Base-by-base conservation (phyloP, 2,113 vertebrate genomes). In the Potamarius usumacintae region DNA sequence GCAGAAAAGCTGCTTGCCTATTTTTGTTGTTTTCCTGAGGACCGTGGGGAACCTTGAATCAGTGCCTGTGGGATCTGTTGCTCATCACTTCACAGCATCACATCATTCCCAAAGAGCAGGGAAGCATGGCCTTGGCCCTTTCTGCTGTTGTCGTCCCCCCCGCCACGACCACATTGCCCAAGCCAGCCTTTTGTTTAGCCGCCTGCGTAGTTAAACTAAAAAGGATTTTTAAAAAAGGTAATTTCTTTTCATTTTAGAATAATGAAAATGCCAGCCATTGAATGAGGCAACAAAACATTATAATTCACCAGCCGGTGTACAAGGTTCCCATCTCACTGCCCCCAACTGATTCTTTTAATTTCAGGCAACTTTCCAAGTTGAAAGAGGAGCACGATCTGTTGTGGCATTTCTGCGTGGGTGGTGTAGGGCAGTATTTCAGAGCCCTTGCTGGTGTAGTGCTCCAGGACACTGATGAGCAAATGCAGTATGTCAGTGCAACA, bases 81-180 rank as follows among this genome's bases (percentile, higher is more conserved):
- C 86, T 87, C 86, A 87, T 58, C 81, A 82, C 76, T 82, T 85
- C 85, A 63, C 86, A 89, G 84, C 82, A 84, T 89, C 83, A 67
- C 84, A 84, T 85, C 84, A 86, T 83, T 81, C 71, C 57, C 55
- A 80, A 60, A 74, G 42, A 71, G 82, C 78, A 34, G 81, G 83
- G 84, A 78, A 57, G 62, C 62, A 63, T 58, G 53, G 83, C 53
- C 60, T 77, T 69, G 42, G 72, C 53, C 52, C 34, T 60, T 25
- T 58, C 18, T 60, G 50, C 22, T 62, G 20, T 87, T 77, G 62
- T 20, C 3, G 74, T 5, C 74, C 63, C 7, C 7, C 5, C 14
- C 67, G 72, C 25, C 67, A 34, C 12, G 10, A 57, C 48, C 25
- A 57, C 62, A 11, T 48, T 55, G 62, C 27, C 18, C 76, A 57